Evolutionary conservation across 2,888 invertebrate genomes (phyloP).

Genomic region (Cerastis leucographa): DNA sequence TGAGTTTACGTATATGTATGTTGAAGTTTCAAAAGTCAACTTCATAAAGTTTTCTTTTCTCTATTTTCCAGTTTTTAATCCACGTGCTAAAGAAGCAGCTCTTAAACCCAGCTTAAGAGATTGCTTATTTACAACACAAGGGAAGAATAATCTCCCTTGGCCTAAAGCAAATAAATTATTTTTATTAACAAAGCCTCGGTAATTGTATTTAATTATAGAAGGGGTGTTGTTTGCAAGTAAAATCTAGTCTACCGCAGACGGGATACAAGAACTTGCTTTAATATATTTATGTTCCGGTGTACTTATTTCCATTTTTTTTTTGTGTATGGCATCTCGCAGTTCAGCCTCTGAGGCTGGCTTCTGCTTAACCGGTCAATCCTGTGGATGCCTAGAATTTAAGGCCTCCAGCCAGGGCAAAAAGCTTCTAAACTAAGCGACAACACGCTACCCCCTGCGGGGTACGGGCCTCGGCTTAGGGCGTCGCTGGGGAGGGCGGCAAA

Average conservation of each 20-base stretch:
- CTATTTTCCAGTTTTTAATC: constrained; percentile 11
- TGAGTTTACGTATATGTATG: neutral
- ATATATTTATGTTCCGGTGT: constrained; percentile 61
- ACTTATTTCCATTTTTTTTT: constrained; percentile 62
- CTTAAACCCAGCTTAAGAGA: constrained; percentile 18
- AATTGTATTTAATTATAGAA: constrained; percentile 68
- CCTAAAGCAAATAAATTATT: constrained; percentile 47
- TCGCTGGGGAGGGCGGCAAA: too few relatives aligned
- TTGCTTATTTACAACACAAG: constrained; percentile 37
- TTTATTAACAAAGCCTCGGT: constrained; percentile 58
- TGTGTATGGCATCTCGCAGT: too few relatives aligned
- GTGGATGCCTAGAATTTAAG: too few relatives aligned
- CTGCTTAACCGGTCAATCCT: too few relatives aligned
- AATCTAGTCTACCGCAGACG: constrained; percentile 58
- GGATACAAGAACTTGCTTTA: constrained; percentile 45
- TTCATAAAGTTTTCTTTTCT: neutral
- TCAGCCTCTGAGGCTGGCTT: too few relatives aligned
- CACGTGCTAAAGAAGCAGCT: constrained; percentile 20
- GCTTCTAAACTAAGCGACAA: too few relatives aligned
- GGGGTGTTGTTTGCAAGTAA: constrained; percentile 62
- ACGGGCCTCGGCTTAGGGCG: too few relatives aligned
- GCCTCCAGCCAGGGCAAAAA: too few relatives aligned
- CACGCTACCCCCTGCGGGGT: too few relatives aligned
- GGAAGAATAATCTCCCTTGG: constrained; percentile 38
- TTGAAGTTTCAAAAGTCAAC: neutral